Evolutionary conservation across 2,797 vertebrate species (phyloP), one percentile per base, ranked within the genome.

Genomic region (Chiroxiphia lanceolata): DNA sequence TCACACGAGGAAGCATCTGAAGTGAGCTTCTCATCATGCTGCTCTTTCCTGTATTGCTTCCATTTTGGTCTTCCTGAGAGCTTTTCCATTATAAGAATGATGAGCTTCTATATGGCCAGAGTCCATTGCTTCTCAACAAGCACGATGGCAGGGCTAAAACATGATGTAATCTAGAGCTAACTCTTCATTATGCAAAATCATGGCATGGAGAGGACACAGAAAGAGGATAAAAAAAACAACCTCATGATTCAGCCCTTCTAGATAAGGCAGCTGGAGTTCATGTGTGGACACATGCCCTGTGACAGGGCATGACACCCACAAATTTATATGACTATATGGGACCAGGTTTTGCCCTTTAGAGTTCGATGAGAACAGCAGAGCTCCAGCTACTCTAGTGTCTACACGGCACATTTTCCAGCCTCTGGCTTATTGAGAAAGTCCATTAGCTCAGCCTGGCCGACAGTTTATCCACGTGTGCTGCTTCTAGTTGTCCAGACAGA

Each of bases 251-350:
- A 47, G 15, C 15, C 26, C 19, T 56, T 65, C 31, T 38, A 16
- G 15, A 8, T 33, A 21, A 61, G 12, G 5, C 3, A 9, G 17
- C 2, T 3, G 36, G 6, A 7, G 1, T 51, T 51, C 50, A 2
- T 7, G 23, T 31, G 44, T 13, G 40, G 18, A 26, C 26, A 67
- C 31, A 57, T 26, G 48, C 29, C 16, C 9, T 13, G 44, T 57
- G 27, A n/a, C 44, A 70, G 42, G n/a, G 48, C 47, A 71, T 15
- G 10, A 40, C 38, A 51, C 12, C 38, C 33, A 56, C 15, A 14
- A 77, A 67, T 22, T 27, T 45, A 17, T 4, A 11, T 26, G 40
- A n/a, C 29, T 54, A 61, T 42, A 53, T 2, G 3, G 44, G 17
- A 81, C 29, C 10, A 51, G 22, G 47, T 61, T 85, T 88, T 80